phyloP scores from a whole-genome alignment of 1,140 invertebrate genomes.

The Anastrepha ludens region DNA sequence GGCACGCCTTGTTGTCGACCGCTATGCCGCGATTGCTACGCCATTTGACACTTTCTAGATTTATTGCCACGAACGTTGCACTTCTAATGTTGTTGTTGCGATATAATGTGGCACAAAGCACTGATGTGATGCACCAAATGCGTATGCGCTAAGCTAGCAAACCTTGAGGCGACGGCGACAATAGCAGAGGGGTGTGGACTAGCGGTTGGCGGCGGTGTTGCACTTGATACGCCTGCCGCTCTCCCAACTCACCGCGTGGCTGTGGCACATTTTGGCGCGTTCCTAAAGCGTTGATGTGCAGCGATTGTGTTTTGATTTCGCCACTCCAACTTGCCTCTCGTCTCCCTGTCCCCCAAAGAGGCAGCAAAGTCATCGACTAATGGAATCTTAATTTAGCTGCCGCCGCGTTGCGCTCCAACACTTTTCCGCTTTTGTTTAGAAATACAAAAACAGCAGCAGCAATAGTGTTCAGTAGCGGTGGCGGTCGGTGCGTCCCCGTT shows the following conservation, averaged over 20 bases:
- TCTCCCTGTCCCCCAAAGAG: not conserved
- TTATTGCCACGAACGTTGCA: constrained; percentile 67
- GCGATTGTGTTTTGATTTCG: constrained; percentile 37
- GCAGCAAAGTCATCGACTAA: constrained; percentile 61
- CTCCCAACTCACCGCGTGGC: not conserved
- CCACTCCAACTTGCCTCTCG: not conserved
- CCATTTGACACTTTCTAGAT: constrained; percentile 71
- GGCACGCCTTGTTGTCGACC: constrained; percentile 13
- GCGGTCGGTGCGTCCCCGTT: not conserved
- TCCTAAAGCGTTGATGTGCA: not conserved
- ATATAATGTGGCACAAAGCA: constrained; percentile 1
- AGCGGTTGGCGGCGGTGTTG: not conserved
- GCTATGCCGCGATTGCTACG: constrained; percentile 21
- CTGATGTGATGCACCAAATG: constrained; percentile 56
- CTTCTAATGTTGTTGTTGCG: constrained; percentile 67
- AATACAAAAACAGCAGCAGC: not conserved
- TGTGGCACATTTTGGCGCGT: constrained; percentile 56
- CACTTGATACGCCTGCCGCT: not conserved
- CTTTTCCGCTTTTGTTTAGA: not conserved
- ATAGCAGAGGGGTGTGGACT: not conserved
- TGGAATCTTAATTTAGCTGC: constrained; percentile 72
- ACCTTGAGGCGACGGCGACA: constrained; percentile 13
- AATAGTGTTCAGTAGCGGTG: not conserved
- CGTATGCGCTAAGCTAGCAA: not conserved
- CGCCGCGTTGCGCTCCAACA: not conserved